A percentile compares a stretch with the other conserved stretches of the same genome.
Evolutionary conservation across 1,140 invertebrate species (phyloP).

Genomic region (Pseudomyrmex dendroicus): DNA sequence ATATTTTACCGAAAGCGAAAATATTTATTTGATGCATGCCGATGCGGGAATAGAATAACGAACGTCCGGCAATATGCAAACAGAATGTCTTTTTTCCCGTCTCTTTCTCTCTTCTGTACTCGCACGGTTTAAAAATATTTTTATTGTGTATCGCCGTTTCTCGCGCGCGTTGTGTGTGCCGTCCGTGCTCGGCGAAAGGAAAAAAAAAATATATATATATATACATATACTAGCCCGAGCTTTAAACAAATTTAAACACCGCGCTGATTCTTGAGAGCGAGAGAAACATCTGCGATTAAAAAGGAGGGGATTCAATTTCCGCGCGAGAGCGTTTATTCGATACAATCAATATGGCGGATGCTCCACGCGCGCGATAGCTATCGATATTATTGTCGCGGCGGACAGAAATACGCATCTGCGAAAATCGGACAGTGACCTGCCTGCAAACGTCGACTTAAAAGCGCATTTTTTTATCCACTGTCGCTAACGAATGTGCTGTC

Average conservation of each 20-base stretch:
- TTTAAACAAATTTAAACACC: conserved; percentile 12
- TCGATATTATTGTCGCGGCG: conserved; percentile 47
- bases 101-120: too few relatives aligned
- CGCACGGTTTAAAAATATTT: conserved; percentile 42
- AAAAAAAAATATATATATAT: not conserved
- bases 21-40: conserved; percentile 52
- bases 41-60: conserved; percentile 11
- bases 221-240: not conserved
- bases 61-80: conserved; percentile 9
- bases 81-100: conserved; percentile 23
- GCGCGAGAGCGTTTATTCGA: conserved; percentile 47
- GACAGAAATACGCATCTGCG: conserved; percentile 28
- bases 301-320: conserved; percentile 62
- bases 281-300: conserved; percentile 55
- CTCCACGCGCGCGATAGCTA: conserved; percentile 26
- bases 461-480: not conserved
- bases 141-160: too few relatives aligned
- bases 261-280: conserved; percentile 47
- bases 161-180: too few relatives aligned
- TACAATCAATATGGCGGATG: conserved; percentile 30
- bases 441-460: conserved; percentile 32
- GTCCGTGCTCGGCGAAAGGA: conserved; percentile 1
- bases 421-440: conserved; percentile 33
- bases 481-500: not conserved
- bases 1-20: conserved; percentile 47